Evolutionary conservation across 2,113 vertebrate species (phyloP).

Genomic region (Aegotheles bennettii): DNA sequence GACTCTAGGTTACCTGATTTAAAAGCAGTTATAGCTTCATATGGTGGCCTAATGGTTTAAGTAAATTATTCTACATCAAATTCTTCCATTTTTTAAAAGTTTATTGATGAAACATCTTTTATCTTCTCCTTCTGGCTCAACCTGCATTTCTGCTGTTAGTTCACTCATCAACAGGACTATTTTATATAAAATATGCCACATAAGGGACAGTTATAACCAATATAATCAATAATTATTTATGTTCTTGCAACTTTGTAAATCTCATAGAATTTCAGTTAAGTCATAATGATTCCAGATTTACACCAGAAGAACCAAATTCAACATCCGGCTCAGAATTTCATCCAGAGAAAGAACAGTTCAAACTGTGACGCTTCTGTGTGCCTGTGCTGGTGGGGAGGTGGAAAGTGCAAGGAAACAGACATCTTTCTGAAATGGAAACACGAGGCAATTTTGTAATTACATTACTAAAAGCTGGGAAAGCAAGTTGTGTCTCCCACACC

Average conservation of each 20-base stretch:
- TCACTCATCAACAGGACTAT: neutral
- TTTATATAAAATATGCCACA: neutral
- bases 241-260: neutral
- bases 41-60: neutral
- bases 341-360: neutral
- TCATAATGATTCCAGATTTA: neutral
- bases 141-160: neutral
- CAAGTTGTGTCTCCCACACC: neutral
- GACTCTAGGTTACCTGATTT: constrained; percentile 74
- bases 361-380: neutral
- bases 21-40: neutral
- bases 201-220: neutral
- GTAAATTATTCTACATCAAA: neutral
- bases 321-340: neutral
- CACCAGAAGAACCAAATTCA: neutral
- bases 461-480: neutral
- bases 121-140: neutral
- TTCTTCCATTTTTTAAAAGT: neutral
- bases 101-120: neutral
- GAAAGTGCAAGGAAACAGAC: neutral
- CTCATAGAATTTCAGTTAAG: neutral
- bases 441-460: neutral
- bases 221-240: neutral
- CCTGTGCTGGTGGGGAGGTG: neutral
- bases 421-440: neutral